These are phyloP conservation scores for Halcyon chelicuti DNA, from an alignment of 2,797 vertebrate species.

Conservation along the genomic window DNA sequence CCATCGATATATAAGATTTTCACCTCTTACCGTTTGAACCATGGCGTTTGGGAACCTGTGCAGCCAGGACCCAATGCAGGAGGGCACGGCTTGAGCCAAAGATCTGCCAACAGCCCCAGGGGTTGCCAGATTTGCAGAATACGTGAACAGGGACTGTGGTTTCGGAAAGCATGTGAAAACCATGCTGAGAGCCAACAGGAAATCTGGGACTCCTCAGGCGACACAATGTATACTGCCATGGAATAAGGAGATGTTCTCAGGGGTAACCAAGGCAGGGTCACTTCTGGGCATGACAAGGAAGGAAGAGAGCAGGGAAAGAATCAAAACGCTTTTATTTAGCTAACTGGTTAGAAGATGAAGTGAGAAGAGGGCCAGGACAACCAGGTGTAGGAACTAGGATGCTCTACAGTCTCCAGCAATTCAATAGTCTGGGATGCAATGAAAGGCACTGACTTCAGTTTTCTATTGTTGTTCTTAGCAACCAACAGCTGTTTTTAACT, in stretches of 20 bases:
- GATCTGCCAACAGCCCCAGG: conserved; percentile 33
- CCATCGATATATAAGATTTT: neutral
- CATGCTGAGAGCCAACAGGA: conserved; percentile 16
- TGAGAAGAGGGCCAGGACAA: neutral
- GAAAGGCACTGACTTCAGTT: neutral
- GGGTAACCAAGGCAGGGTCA: neutral
- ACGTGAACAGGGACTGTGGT: neutral
- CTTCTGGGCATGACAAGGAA: neutral
- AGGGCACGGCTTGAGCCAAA: conserved; percentile 34
- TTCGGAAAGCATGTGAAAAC: conserved; percentile 14
- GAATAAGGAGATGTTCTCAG: neutral
- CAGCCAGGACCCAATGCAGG: neutral
- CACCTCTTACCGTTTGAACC: conserved; percentile 11
- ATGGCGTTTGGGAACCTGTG: neutral
- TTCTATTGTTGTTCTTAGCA: neutral
- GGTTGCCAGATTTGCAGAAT: conserved; percentile 39
- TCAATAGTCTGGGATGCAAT: neutral
- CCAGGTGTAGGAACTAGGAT: neutral
- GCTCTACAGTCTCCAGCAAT: neutral
- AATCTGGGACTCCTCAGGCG: conserved; percentile 43
- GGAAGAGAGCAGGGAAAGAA: neutral
- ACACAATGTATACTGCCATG: neutral
- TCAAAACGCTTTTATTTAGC: neutral
- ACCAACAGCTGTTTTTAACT: neutral
- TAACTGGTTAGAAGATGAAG: neutral